phyloP scores from a whole-genome alignment of 2,888 invertebrate genomes.

The Syrista parreyssii region DNA sequence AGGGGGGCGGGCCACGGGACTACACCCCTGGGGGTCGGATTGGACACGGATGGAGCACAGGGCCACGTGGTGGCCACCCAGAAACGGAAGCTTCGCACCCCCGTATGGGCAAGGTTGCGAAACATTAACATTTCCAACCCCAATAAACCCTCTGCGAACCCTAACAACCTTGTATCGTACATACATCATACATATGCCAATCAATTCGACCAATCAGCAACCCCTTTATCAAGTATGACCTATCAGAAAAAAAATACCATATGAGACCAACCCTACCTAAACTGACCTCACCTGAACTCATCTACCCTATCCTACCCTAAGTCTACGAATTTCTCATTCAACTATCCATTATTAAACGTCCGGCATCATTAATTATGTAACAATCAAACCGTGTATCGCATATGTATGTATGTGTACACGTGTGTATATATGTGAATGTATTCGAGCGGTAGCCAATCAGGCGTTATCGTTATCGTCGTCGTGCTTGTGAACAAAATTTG shows the following conservation, averaged over 20 bases:
- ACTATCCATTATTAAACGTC: not conserved
- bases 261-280: not conserved
- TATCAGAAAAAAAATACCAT: not conserved
- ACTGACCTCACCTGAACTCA: not conserved
- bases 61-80: slow-evolving; percentile 69
- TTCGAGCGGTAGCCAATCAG: not conserved
- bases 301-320: not conserved
- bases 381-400: not conserved
- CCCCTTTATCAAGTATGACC: not conserved
- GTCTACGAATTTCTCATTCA: not conserved
- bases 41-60: slow-evolving; percentile 66
- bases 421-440: not conserved
- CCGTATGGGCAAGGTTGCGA: slow-evolving; percentile 84
- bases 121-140: slow-evolving; percentile 74
- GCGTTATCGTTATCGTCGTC: not conserved
- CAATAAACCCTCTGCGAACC: slow-evolving; percentile 26
- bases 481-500: not conserved
- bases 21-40: slow-evolving; percentile 66
- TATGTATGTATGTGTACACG: slow-evolving; percentile 5
- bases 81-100: slow-evolving; percentile 82
- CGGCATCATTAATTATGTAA: not conserved
- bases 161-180: not conserved
- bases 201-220: not conserved
- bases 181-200: not conserved
- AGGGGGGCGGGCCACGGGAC: slow-evolving; percentile 67